Evolutionary conservation across 35 echinoderm and acorn worm species (phyloP), one percentile per base, ranked within the genome.

Genomic region (Hemicentrotus pulcherrimus): DNA sequence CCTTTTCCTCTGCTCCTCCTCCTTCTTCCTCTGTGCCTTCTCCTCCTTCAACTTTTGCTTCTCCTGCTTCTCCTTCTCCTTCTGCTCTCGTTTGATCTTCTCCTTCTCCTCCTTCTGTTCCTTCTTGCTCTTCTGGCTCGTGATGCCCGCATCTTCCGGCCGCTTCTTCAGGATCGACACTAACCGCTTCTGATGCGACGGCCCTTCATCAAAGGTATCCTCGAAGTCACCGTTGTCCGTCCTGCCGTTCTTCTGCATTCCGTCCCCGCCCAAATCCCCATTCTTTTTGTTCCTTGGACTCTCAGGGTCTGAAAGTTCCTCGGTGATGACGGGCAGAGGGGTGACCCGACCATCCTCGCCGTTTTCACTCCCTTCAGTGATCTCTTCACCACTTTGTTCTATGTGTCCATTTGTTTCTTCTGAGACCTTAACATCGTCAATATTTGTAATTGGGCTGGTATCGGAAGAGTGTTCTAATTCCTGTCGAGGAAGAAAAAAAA

Each of bases 81-180:
- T 48, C 91, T 93, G 32, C 91, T 47, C 47, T 58, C 91, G 46
- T 48, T 47, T 48, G 32, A 28, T 92, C 91, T 58, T 93, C n/a
- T 93, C 91, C 91, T 58, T 47, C 45, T 93, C 91, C 46, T 93
- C 91, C 91, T 52, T 93, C 28, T 58, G 45, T 31, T 93, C 91
- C 91, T 93, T 93, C 28, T 93, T 93, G 91, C 91, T 93, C 91
- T 93, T 93, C 46, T 93, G 32, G 46, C 46, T 93, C 91, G n/a
- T 93, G 32, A 58, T 32, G 30, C 18, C 18, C 11, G 50, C 47
- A 14, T 58, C 47, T 14, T 93, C 91, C 4, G 91, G 10, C 47
- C 47, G 91, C 91, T 93, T 93, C 91, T 93, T 93, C 48, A 93
- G 91, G 91, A 93, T 93, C 16, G 91, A 93, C 18, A 93, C 91